Evolutionary conservation across 2,797 vertebrate genomes (phyloP).

Genomic region (Aselliscus stoliczkanus): DNA sequence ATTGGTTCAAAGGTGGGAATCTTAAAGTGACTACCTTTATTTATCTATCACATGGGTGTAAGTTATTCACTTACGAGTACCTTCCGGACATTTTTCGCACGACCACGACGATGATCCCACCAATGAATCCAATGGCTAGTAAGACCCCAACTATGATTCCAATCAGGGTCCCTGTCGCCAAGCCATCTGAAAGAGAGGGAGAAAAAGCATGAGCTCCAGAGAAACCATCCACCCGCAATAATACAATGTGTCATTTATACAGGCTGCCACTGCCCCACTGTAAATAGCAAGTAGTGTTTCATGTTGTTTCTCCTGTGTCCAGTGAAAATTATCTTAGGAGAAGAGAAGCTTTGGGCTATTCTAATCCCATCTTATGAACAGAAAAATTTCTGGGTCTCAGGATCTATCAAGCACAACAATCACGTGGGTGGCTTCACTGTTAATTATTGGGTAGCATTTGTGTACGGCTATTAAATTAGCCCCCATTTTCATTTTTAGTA

Average conservation of each 20-base stretch:
- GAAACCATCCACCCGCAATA: not conserved
- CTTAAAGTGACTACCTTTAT: not conserved
- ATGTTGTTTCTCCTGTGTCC: not conserved
- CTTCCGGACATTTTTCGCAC: slow-evolving; percentile 84
- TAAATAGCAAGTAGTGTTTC: not conserved
- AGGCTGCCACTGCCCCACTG: rapidly evolving
- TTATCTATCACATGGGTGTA: not conserved
- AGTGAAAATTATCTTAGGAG: not conserved
- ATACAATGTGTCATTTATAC: not conserved
- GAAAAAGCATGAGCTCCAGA: not conserved
- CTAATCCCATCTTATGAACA: not conserved
- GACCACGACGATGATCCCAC: slow-evolving; percentile 74
- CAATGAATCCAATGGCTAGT: slow-evolving; percentile 77
- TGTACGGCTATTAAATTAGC: not conserved
- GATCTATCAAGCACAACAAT: not conserved
- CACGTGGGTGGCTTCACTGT: not conserved
- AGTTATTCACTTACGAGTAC: slow-evolving; percentile 83
- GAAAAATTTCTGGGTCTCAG: not conserved
- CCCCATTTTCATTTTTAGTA: not conserved
- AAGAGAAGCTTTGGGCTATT: not conserved
- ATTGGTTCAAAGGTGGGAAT: not conserved
- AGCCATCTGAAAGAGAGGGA: slow-evolving; percentile 68
- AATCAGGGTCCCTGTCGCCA: slow-evolving; percentile 78
- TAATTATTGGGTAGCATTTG: not conserved
- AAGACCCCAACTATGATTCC: slow-evolving; percentile 83